Conservation (phyloP, 2,797 vertebrate genomes). For the Molossus molossus region DNA sequence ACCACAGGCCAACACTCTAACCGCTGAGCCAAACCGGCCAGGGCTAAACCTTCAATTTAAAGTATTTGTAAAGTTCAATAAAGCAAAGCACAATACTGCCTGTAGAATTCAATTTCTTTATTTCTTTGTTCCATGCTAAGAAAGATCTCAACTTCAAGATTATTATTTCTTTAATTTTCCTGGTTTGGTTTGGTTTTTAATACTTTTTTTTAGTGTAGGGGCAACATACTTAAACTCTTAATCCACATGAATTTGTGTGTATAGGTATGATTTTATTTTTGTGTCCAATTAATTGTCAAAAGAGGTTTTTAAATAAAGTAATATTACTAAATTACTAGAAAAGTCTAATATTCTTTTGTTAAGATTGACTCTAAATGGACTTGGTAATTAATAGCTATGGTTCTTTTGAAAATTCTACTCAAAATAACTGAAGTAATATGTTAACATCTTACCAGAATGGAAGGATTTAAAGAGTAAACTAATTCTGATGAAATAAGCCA, state of each 20-base stretch:
- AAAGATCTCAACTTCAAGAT: neutral
- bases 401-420: slow-evolving; percentile 65
- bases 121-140: neutral
- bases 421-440: slow-evolving; percentile 59
- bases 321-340: slow-evolving; percentile 44
- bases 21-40: too few species aligned
- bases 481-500: slow-evolving; percentile 43
- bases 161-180: neutral
- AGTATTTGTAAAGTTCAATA: neutral
- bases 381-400: neutral
- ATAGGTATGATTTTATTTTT: slow-evolving; percentile 46
- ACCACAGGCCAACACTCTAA: too few species aligned
- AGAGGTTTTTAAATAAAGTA: slow-evolving; percentile 57
- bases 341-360: slow-evolving; percentile 53
- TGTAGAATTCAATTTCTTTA: neutral
- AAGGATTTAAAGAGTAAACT: slow-evolving; percentile 16
- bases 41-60: neutral
- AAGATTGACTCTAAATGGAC: neutral
- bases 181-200: neutral
- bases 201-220: neutral
- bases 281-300: neutral
- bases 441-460: slow-evolving; percentile 13
- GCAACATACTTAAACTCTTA: slow-evolving; percentile 44
- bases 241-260: neutral
- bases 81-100: neutral